Evolutionary conservation across 92 coral and sea anemone species (phyloP).

Genomic region (Heliopora coerulea): DNA sequence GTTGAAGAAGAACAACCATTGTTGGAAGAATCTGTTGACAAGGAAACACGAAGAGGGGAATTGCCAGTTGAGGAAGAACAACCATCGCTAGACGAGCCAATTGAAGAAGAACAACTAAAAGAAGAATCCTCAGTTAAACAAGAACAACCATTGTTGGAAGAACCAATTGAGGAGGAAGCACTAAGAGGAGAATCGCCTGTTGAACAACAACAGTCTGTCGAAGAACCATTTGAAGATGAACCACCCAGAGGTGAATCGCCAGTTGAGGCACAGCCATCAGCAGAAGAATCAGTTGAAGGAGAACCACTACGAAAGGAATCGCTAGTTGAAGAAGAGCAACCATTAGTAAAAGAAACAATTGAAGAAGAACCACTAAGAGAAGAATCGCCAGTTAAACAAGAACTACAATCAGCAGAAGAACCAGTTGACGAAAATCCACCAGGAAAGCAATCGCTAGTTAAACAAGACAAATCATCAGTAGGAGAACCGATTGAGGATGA

Average conservation of each 20-base stretch:
- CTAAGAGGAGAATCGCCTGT: not conserved
- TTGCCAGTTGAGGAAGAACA: not conserved
- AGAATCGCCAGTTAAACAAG: conserved; percentile 71
- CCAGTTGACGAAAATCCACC: not conserved
- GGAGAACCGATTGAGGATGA: not conserved
- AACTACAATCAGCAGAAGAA: too few species aligned
- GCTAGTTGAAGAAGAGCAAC: not conserved
- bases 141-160: not conserved
- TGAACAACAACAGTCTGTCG: not conserved
- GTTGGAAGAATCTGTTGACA: conserved; percentile 67
- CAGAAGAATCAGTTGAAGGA: too few species aligned
- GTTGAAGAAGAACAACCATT: not conserved
- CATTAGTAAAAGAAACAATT: conserved; percentile 2
- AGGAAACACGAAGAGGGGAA: conserved; percentile 1
- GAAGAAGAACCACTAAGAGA: conserved; percentile 54
- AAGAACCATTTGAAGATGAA: conserved; percentile 21
- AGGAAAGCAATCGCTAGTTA: not conserved
- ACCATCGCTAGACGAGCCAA: not conserved
- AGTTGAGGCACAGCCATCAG: conserved; percentile 43
- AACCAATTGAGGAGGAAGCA: not conserved
- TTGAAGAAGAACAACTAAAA: not conserved
- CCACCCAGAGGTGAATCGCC: conserved; percentile 53
- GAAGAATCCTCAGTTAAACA: not conserved
- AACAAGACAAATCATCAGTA: not conserved
- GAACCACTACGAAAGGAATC: not conserved